These are phyloP conservation scores for Gila robusta DNA, from an alignment of 2,797 vertebrate species.

Conservation along the genomic window DNA sequence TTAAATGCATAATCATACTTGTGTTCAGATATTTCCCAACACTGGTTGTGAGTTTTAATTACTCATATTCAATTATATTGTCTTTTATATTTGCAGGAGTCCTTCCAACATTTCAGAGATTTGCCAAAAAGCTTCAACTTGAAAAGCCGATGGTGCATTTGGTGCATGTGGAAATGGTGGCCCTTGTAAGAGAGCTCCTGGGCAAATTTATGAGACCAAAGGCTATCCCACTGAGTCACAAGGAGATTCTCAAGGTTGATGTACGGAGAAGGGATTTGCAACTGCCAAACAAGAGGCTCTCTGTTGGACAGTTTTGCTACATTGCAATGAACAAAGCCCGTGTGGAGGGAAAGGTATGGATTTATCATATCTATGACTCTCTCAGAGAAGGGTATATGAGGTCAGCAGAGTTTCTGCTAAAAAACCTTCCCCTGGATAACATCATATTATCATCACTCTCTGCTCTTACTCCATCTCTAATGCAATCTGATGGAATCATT, in stretches of 20 bases:
- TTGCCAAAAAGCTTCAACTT: slow-evolving; percentile 44
- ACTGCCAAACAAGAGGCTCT: slow-evolving; percentile 28
- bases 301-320: slow-evolving; percentile 51
- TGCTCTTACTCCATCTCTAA: slow-evolving; percentile 20
- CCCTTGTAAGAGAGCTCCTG: slow-evolving; percentile 44
- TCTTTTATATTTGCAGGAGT: too few species aligned
- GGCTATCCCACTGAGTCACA: slow-evolving; percentile 39
- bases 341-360: slow-evolving; percentile 4
- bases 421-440: slow-evolving; percentile 24
- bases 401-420: slow-evolving; percentile 20
- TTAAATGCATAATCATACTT: too few species aligned
- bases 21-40: too few species aligned
- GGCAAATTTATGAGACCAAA: slow-evolving; percentile 44
- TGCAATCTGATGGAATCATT: background rate
- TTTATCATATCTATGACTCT: background rate
- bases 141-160: slow-evolving; percentile 46
- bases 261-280: too few species aligned
- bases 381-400: slow-evolving; percentile 27
- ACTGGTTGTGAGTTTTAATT: too few species aligned
- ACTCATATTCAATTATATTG: too few species aligned
- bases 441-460: background rate
- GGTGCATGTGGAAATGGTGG: slow-evolving; percentile 50
- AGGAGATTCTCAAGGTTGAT: slow-evolving; percentile 37
- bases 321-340: slow-evolving; percentile 36
- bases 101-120: too few species aligned